These are phyloP conservation scores for Lasioglossum leucozonium DNA, from an alignment of 2,888 invertebrate genomes.

Conservation along the genomic window DNA sequence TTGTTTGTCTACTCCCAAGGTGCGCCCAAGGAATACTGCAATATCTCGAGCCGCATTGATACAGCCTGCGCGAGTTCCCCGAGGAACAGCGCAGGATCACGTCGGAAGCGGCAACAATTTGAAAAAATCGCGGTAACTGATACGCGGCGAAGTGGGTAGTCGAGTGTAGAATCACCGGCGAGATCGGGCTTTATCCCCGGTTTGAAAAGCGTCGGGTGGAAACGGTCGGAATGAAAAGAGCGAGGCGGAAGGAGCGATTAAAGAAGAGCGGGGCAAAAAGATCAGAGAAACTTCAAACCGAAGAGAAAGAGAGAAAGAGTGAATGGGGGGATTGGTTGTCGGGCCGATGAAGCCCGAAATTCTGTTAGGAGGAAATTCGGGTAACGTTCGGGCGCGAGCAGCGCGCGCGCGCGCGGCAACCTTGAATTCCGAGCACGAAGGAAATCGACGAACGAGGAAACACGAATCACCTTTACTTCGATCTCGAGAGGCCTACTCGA, in stretches of 20 bases:
- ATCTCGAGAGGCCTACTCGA: slow-evolving; percentile 63
- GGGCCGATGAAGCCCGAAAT: slow-evolving; percentile 42
- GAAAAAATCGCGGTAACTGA: slow-evolving; percentile 44
- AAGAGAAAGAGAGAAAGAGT: slow-evolving; percentile 8
- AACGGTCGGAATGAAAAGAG: background rate
- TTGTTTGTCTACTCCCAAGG: background rate
- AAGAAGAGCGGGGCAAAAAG: background rate
- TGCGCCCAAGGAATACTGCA: background rate
- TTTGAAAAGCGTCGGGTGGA: background rate
- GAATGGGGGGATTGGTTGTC: background rate
- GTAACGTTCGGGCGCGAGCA: slow-evolving; percentile 44
- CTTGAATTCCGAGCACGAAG: slow-evolving; percentile 53
- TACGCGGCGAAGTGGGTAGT: slow-evolving; percentile 3
- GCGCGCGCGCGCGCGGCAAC: slow-evolving; percentile 25
- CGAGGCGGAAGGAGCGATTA: slow-evolving; percentile 7
- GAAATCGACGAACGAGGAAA: slow-evolving; percentile 47
- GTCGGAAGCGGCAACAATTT: slow-evolving; percentile 29
- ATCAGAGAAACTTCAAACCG: background rate
- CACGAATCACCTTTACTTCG: slow-evolving; percentile 64
- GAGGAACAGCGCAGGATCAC: background rate
- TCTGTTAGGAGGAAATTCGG: slow-evolving; percentile 52
- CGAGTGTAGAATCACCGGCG: slow-evolving; percentile 31
- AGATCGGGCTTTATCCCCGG: slow-evolving; percentile 7
- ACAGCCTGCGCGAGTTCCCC: background rate
- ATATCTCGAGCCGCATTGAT: background rate